Conservation (phyloP, 2,797 vertebrate species). For the Gymnothorax reevesii region DNA sequence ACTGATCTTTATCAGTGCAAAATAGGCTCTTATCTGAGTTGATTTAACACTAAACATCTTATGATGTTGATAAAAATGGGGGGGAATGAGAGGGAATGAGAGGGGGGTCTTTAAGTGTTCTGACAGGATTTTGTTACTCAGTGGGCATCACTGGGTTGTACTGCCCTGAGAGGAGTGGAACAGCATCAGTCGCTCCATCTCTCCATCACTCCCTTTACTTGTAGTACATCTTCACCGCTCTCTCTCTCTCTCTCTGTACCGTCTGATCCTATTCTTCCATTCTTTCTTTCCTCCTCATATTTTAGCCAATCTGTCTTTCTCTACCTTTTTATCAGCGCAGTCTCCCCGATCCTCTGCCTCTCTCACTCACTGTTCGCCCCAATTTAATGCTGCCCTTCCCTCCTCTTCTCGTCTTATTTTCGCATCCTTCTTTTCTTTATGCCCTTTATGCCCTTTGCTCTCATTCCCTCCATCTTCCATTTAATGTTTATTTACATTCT, state of each 20-base stretch:
- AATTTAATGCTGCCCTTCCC: not conserved
- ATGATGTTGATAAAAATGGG: not conserved
- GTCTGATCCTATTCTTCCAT: too few species aligned
- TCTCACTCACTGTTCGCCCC: not conserved
- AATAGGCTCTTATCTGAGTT: not conserved
- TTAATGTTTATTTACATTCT: not conserved
- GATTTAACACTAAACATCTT: not conserved
- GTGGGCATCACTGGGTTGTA: slow-evolving; percentile 25
- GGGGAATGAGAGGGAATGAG: not conserved
- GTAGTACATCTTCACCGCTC: too few species aligned
- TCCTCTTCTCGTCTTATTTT: not conserved
- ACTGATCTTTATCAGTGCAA: not conserved
- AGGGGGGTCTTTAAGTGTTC: too few species aligned
- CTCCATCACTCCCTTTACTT: too few species aligned
- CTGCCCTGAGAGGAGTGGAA: slow-evolving; percentile 59
- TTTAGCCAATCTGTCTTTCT: too few species aligned
- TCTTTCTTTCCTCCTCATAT: too few species aligned
- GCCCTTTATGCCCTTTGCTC: slow-evolving; percentile 2
- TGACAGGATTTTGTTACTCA: too few species aligned
- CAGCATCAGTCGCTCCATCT: slow-evolving; percentile 24
- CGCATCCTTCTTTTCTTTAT: not conserved
- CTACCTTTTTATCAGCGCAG: too few species aligned
- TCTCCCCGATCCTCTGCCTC: slow-evolving; percentile 17
- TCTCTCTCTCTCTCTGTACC: too few species aligned
- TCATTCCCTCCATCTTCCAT: not conserved